Percentiles rank a stretch among this genome's conserved stretches.
phyloP scores from a whole-genome alignment of 2,113 vertebrate species.

The Procavia capensis region DNA sequence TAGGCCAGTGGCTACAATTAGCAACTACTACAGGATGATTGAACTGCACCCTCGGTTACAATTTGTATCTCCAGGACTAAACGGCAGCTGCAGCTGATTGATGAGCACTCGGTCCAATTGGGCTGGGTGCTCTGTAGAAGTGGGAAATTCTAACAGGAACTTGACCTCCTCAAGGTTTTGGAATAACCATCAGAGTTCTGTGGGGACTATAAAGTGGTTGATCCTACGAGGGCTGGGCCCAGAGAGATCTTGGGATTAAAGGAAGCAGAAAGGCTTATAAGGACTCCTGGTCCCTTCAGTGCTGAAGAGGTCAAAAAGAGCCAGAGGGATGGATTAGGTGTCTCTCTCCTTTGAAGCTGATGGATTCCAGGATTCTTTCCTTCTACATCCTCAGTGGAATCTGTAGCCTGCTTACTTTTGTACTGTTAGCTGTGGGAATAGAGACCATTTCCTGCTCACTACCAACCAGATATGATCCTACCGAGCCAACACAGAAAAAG shows the following conservation, averaged over 20 bases:
- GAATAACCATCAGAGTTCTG: neutral
- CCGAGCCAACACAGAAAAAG: neutral
- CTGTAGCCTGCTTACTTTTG: neutral
- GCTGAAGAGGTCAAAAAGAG: neutral
- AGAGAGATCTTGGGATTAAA: neutral
- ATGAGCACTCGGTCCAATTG: neutral
- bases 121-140: neutral
- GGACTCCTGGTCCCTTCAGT: neutral
- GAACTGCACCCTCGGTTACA: neutral
- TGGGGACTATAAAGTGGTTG: neutral
- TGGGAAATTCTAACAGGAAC: neutral
- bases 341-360: neutral
- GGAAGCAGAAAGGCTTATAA: neutral
- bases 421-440: neutral
- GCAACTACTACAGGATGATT: neutral
- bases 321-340: neutral
- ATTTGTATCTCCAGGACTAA: neutral
- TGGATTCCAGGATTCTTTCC: neutral
- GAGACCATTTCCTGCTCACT: neutral
- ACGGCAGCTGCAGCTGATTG: neutral
- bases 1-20: neutral
- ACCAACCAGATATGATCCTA: neutral
- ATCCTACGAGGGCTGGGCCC: neutral
- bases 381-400: neutral
- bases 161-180: neutral